Percentiles rank a stretch among this genome's conserved stretches.
Conservation (phyloP, 2,113 vertebrate species). For the Eclectus roratus region DNA sequence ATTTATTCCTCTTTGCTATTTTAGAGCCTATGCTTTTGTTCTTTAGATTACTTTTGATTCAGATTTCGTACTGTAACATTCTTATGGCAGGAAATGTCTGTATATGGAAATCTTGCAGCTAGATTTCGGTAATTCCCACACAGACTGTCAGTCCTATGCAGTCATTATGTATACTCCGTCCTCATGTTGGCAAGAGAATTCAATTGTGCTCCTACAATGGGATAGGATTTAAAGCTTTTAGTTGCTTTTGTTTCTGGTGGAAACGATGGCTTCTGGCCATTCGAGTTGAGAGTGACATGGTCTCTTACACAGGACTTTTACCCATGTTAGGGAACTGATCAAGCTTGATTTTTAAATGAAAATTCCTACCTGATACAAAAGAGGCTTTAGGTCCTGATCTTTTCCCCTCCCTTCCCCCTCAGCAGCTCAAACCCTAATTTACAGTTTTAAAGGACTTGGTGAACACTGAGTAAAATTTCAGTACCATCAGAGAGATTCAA, state of each 20-base stretch:
- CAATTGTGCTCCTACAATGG: slow-evolving; percentile 53
- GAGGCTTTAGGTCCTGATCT: background rate
- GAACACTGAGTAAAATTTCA: background rate
- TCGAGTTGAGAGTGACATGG: slow-evolving; percentile 5
- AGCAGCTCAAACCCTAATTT: background rate
- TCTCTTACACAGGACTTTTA: slow-evolving; percentile 25
- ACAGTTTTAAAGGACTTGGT: background rate
- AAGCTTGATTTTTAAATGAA: slow-evolving; percentile 7
- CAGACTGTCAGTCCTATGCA: slow-evolving; percentile 56
- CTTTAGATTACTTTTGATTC: slow-evolving; percentile 45
- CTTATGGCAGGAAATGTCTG: slow-evolving; percentile 41
- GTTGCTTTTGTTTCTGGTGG: slow-evolving; percentile 53
- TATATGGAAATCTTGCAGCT: slow-evolving; percentile 61
- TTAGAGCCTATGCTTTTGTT: slow-evolving; percentile 49
- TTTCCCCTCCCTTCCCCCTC: background rate
- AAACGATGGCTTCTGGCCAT: slow-evolving; percentile 63
- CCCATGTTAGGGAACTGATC: background rate
- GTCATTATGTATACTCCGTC: slow-evolving; percentile 52
- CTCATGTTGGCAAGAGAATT: slow-evolving; percentile 41
- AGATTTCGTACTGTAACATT: slow-evolving; percentile 23
- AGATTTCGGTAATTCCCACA: slow-evolving; percentile 69
- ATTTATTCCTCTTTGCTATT: slow-evolving; percentile 18
- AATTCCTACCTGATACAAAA: background rate
- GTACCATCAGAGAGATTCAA: background rate
- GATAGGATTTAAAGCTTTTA: slow-evolving; percentile 68